phyloP scores from a whole-genome alignment of 1,140 invertebrate species.

The Tribolium castaneum region DNA sequence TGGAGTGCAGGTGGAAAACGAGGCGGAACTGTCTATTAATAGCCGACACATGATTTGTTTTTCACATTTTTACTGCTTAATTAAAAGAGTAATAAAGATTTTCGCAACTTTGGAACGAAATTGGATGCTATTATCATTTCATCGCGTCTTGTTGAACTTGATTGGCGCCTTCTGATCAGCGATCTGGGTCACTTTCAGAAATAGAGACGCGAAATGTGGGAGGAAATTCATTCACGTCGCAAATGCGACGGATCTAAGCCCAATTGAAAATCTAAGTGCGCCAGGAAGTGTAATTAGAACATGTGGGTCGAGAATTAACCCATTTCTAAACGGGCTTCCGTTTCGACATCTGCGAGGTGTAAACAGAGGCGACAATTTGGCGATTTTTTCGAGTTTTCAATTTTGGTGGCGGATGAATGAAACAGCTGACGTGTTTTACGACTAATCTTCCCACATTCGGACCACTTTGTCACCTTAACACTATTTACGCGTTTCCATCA shows the following conservation, averaged over 20 bases:
- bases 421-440: constrained; percentile 28
- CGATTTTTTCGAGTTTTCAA: neutral
- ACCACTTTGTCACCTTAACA: constrained; percentile 7
- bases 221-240: neutral
- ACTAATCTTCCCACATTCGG: constrained; percentile 17
- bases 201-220: neutral
- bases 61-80: constrained; percentile 5
- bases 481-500: neutral
- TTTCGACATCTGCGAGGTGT: constrained; percentile 1
- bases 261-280: neutral
- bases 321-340: constrained; percentile 26
- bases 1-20: constrained; percentile 23
- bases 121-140: neutral
- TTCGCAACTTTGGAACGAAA: constrained; percentile 10
- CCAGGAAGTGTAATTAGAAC: constrained; percentile 11
- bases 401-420: constrained; percentile 33
- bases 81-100: constrained; percentile 4
- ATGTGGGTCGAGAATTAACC: constrained; percentile 24
- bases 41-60: constrained; percentile 1
- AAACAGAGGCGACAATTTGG: neutral
- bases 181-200: constrained; percentile 23
- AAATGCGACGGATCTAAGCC: neutral
- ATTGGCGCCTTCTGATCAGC: constrained; percentile 1
- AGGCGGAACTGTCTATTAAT: constrained; percentile 22
- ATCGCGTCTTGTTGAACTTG: neutral